phyloP scores from a whole-genome alignment of 2,797 vertebrate genomes.

The Danio albolineatus region DNA sequence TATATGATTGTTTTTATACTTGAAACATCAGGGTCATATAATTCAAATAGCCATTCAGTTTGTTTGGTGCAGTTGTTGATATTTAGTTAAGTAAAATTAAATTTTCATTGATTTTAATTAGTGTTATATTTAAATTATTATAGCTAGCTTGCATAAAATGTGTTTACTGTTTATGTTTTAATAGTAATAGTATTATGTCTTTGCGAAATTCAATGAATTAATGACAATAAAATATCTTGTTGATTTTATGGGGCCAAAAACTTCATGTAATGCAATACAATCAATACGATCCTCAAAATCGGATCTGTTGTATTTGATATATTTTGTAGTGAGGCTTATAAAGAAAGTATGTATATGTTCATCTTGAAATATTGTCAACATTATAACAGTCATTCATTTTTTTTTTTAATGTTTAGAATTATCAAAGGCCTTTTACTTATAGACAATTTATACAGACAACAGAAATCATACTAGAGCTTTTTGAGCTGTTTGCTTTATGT shows the following conservation, averaged over 20 bases:
- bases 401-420: neutral
- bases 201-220: no score
- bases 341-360: neutral
- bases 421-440: neutral
- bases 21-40: no score
- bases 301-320: neutral
- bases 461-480: neutral
- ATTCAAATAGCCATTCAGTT: no score
- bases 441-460: neutral
- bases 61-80: no score
- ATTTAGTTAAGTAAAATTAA: neutral
- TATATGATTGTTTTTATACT: no score
- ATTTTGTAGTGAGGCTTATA: neutral
- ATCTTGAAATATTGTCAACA: neutral
- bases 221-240: neutral
- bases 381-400: neutral
- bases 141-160: neutral
- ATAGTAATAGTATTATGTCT: neutral
- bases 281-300: neutral
- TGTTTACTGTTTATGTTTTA: neutral
- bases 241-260: neutral
- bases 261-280: neutral
- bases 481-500: neutral
- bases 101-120: neutral
- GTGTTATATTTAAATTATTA: neutral